Conservation (phyloP, 2,888 invertebrate species). For the Eupithecia insigniata region DNA sequence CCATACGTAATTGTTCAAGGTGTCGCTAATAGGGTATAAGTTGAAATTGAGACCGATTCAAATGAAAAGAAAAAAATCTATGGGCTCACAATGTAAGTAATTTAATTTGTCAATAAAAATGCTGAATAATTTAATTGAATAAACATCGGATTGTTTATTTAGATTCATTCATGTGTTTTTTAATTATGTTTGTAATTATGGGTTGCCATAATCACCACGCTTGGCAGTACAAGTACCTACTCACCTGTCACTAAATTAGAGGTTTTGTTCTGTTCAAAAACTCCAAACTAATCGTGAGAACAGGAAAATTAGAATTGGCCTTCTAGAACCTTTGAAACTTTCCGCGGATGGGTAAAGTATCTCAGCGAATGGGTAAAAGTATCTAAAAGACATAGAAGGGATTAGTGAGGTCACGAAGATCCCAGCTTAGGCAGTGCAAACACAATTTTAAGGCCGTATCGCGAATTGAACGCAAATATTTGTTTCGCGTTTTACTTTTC, state of each 20-base stretch:
- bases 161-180: no score
- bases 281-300: background rate
- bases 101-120: no score
- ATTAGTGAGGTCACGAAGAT: constrained; percentile 31
- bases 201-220: no score
- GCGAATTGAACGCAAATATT: background rate
- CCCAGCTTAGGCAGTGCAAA: constrained; percentile 25
- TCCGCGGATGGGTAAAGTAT: constrained; percentile 4
- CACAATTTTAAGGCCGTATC: constrained; percentile 23
- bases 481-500: background rate
- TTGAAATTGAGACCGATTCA: background rate
- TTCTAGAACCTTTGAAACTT: constrained; percentile 10
- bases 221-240: no score
- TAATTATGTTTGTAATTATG: no score
- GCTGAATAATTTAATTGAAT: no score
- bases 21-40: constrained; percentile 1
- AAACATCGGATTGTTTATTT: no score
- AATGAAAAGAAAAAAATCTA: no score
- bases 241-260: no score
- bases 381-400: background rate
- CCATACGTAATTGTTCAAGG: constrained; percentile 13
- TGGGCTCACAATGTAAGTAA: no score
- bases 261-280: background rate
- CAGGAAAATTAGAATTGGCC: background rate
- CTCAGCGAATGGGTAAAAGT: background rate